Base-by-base conservation (phyloP, 2,113 vertebrate species). In the Cebus imitator region DNA sequence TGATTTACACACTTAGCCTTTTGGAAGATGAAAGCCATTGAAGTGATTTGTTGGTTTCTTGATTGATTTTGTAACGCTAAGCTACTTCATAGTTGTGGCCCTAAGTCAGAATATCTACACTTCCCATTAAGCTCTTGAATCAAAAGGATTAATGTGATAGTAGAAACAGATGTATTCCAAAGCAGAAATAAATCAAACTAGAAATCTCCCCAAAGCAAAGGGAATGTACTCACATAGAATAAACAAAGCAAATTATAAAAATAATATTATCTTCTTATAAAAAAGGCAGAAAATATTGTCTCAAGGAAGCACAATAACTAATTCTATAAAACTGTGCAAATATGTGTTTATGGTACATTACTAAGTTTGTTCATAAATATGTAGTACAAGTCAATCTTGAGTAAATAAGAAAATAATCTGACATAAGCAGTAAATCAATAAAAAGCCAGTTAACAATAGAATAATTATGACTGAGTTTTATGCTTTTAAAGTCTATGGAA, bases 141-240 rank as follows among this genome's bases (percentile, higher is more conserved):
- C 37, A 4, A 50, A 87, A 96, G 43, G 37, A 64, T 90, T 55
- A 92, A 93, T 52, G 17, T 21, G 40, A 48, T 64, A 16, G 25
- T 37, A 82, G n/a, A 96, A 90, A 82, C 27, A 45, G 32, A 75
- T 9, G 25, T 91, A 85, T 52, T 7, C 75, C 17, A 30, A 95
- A 76, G 17, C 8, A 92, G 48, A 92, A 94, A 96, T 81, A 91
- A 91, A 91, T 96, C 68, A 95, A 87, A 79, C 3, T 30, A 97
- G 37, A 95, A 94, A 88, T 32, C 9, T 94, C 20, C 2, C 8
- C 32, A 50, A 91, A 78, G 8, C n/a, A 94, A 84, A 73, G 0
- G 12, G 2, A 9, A 88, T 72, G 3, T n/a, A 92, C 32, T 87
- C 93, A 66, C 2, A 73, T 21, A 70, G 64, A 87, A 79, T 8